Base-by-base conservation (phyloP, 2,888 invertebrate species). In the Diplazon laetatorius region DNA sequence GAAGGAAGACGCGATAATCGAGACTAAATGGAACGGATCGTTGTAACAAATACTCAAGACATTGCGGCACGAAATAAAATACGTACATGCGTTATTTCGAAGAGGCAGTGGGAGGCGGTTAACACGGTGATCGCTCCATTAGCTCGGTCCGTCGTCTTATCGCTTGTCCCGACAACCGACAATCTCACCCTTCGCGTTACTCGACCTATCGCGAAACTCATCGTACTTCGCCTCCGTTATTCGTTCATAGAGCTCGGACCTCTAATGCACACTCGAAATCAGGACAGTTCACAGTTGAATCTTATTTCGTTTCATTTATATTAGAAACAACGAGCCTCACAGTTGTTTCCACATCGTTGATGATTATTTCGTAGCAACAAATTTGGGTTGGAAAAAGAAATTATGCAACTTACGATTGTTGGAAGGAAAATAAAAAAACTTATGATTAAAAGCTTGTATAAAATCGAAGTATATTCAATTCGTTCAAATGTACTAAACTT, bases 141-240 rank as follows among this genome's bases (percentile, higher is more conserved):
- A 83, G 82, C 78, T 76, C 73, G 73, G 82, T 81, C 74, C 77
- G 82, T 84, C 83, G 83, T 84, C 85, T 85, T 84, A 85, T 86
- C 83, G 81, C 82, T 81, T 83, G 74, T 70, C 76, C 59, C 76
- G 76, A 65, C 59, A 76, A 59, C 76, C 55, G 42, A 65, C 59
- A 63, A 70, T 70, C 70, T 59, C 59, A 59, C 35, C 59, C 75
- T 65, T 78, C 77, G 66, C 78, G 76, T 81, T 77, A 80, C 78
- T 76, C 83, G 74, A 63, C 46, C 74, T 77, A 82, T 77, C 80
- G 76, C 79, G 25, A 69, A 37, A 50, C 57, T 48, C 65, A 70
- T 76, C 69, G 35, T 44, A 57, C 59, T 57, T 73, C 42, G 57
- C 60, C 62, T 55, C 39, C 42, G 25, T 46, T 48, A 5, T 52